phyloP scores from a whole-genome alignment of 1,140 invertebrate genomes.

The Akabosia matsudoensis region DNA sequence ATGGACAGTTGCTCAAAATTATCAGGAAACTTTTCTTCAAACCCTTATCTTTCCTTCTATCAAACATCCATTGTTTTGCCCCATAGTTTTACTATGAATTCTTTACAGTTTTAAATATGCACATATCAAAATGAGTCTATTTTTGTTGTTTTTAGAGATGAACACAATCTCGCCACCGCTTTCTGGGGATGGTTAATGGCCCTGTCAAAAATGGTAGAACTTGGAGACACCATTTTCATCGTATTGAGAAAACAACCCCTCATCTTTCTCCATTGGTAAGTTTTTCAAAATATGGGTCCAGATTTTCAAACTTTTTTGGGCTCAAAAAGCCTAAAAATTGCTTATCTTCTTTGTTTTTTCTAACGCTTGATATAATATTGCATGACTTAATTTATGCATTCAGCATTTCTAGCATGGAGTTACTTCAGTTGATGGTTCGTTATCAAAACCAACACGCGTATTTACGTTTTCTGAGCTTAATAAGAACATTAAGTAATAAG shows the following conservation, averaged over 20 bases:
- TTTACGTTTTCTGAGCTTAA: not conserved
- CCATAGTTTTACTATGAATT: too few relatives aligned
- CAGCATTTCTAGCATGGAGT: too few relatives aligned
- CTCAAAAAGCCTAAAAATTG: too few relatives aligned
- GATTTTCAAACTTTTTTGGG: too few relatives aligned
- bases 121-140: not conserved
- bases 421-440: too few relatives aligned
- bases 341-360: too few relatives aligned
- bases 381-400: too few relatives aligned
- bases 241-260: conserved; percentile 22
- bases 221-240: conserved; percentile 21
- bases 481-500: not conserved
- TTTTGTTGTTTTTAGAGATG: conserved; percentile 37
- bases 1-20: too few relatives aligned
- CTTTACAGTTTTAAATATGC: not conserved
- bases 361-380: too few relatives aligned
- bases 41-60: too few relatives aligned
- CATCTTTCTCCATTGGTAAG: conserved; percentile 27
- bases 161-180: conserved; percentile 52
- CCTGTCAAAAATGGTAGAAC: conserved; percentile 53
- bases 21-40: too few relatives aligned
- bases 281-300: not conserved
- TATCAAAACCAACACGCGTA: not conserved
- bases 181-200: conserved; percentile 59
- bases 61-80: too few relatives aligned